Conservation (phyloP, 2,888 invertebrate genomes). For the Watsonalla binaria region DNA sequence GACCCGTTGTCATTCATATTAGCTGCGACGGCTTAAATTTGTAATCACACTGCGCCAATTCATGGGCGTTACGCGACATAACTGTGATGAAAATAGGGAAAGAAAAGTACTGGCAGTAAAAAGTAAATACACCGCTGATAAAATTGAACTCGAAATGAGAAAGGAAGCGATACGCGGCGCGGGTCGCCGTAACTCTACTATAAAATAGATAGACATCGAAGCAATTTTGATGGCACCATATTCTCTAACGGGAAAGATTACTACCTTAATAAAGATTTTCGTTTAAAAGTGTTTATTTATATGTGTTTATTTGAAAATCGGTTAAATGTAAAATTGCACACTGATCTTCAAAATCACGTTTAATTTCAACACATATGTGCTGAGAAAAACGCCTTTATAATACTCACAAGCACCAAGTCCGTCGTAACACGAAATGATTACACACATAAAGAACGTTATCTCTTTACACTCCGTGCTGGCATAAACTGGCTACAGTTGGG, state of each 20-base stretch:
- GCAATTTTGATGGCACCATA: slow-evolving; percentile 29
- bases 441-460: slow-evolving; percentile 74
- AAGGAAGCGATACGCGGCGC: slow-evolving; percentile 31
- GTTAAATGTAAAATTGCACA: not conserved
- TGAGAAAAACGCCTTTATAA: slow-evolving; percentile 54
- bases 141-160: slow-evolving; percentile 38
- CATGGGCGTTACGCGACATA: slow-evolving; percentile 45
- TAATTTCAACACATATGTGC: slow-evolving; percentile 33
- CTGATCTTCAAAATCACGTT: slow-evolving; percentile 35
- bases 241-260: slow-evolving; percentile 18
- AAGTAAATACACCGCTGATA: slow-evolving; percentile 46
- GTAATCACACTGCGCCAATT: slow-evolving; percentile 71
- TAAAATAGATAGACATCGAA: slow-evolving; percentile 34
- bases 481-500: slow-evolving; percentile 68
- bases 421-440: slow-evolving; percentile 71
- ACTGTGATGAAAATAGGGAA: slow-evolving; percentile 46
- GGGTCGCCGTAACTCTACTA: slow-evolving; percentile 33
- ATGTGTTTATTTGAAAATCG: not conserved
- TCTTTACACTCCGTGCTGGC: slow-evolving; percentile 66
- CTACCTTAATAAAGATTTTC: slow-evolving; percentile 14
- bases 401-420: slow-evolving; percentile 57
- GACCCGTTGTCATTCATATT: slow-evolving; percentile 78
- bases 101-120: slow-evolving; percentile 43
- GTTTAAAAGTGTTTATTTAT: slow-evolving; percentile 12
- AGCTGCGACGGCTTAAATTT: slow-evolving; percentile 75